Evolutionary conservation across 64 coral and sea anemone species (phyloP).

Genomic region (Exaiptasia diaphana): DNA sequence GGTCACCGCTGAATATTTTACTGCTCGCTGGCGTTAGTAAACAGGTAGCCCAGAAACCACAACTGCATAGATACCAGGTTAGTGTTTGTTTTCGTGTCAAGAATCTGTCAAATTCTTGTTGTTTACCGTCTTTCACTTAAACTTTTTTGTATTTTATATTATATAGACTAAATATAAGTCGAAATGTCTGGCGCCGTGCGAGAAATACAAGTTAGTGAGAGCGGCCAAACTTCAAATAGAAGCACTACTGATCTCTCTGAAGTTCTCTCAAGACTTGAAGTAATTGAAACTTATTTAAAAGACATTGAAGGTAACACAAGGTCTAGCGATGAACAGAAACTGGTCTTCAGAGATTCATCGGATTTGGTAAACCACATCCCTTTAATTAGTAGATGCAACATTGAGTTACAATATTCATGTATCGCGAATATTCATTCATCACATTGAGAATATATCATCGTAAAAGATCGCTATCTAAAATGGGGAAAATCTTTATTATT

Average conservation of each 20-base stretch:
- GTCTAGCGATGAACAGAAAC: conserved; percentile 12
- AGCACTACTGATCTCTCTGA: conserved; percentile 10
- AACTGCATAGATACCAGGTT: no score
- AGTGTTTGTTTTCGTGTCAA: no score
- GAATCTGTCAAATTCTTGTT: no score
- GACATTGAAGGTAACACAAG: conserved; percentile 66
- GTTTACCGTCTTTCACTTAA: no score
- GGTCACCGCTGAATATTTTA: conserved; percentile 1
- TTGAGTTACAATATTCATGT: no score
- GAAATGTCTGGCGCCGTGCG: no score
- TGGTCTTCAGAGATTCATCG: no score
- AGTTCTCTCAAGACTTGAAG: conserved; percentile 54
- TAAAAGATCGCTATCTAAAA: background rate
- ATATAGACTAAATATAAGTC: no score
- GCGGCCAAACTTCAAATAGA: no score
- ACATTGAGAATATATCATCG: background rate
- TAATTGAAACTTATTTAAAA: conserved; percentile 33
- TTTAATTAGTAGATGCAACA: conserved; percentile 13
- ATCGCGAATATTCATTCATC: background rate
- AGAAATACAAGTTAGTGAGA: no score
- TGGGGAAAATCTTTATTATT: background rate
- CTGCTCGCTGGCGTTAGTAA: background rate
- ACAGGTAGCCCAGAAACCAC: background rate
- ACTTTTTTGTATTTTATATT: no score
- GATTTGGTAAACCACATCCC: conserved; percentile 41